Evolutionary conservation across 2,113 vertebrate species (phyloP).

Genomic region (Lepus americanus): DNA sequence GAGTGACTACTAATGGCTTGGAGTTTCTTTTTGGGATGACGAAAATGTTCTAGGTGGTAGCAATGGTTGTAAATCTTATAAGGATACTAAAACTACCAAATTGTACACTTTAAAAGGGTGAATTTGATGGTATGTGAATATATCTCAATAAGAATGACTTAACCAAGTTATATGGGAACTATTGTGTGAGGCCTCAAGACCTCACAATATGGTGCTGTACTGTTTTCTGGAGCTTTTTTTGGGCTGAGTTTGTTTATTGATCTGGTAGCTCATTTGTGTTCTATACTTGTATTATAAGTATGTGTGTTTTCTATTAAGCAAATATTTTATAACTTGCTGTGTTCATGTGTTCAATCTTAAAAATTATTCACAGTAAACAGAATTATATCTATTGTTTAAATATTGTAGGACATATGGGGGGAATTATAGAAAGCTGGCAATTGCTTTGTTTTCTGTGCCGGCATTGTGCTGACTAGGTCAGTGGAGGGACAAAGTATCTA

Average conservation of each 20-base stretch:
- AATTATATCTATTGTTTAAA: conserved; percentile 46
- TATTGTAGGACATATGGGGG: not conserved
- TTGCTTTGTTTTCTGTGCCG: conserved; percentile 38
- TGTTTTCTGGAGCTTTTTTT: not conserved
- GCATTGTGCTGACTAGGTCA: not conserved
- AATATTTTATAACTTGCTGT: not conserved
- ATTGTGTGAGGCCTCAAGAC: not conserved
- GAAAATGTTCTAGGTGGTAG: conserved; percentile 7
- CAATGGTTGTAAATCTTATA: conserved; percentile 1
- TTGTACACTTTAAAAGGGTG: not conserved
- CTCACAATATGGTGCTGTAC: not conserved
- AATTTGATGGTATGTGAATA: conserved; percentile 3
- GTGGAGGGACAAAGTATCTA: not conserved
- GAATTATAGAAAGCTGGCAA: conserved; percentile 39
- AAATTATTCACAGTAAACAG: not conserved
- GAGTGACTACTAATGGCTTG: not conserved
- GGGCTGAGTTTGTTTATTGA: not conserved
- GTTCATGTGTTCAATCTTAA: conserved; percentile 44
- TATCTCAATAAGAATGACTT: not conserved
- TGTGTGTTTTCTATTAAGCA: not conserved
- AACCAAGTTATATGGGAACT: not conserved
- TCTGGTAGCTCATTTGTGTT: not conserved
- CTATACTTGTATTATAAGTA: not conserved
- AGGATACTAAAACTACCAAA: not conserved
- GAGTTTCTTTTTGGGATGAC: conserved; percentile 32